Conservation (phyloP, 2,888 invertebrate genomes). For the Latrodectus hesperus region DNA sequence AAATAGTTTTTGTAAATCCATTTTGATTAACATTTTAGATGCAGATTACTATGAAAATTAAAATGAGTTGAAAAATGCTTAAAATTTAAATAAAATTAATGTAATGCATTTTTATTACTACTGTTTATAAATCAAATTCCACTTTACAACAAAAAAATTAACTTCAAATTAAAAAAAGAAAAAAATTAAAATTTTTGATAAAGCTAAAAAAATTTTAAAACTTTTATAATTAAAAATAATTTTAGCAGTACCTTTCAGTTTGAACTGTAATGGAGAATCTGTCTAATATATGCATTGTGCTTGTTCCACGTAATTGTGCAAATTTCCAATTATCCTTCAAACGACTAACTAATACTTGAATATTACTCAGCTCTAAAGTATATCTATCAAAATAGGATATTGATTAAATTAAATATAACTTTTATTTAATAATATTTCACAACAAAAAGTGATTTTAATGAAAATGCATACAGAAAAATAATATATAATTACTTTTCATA, state of each 20-base stretch:
- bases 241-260: constrained; percentile 69
- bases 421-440: background rate
- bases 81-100: too few relatives aligned
- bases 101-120: too few relatives aligned
- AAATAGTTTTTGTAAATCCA: background rate
- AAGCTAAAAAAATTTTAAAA: too few relatives aligned
- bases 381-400: constrained; percentile 74
- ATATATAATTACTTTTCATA: constrained; percentile 83
- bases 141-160: too few relatives aligned
- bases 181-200: too few relatives aligned
- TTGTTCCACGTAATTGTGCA: constrained; percentile 88
- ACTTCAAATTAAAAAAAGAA: too few relatives aligned
- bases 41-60: too few relatives aligned
- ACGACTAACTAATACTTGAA: constrained; percentile 90
- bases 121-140: too few relatives aligned
- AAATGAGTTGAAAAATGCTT: too few relatives aligned
- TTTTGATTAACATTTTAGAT: background rate
- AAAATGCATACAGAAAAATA: background rate
- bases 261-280: constrained; percentile 79
- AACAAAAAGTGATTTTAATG: background rate
- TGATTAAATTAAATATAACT: background rate
- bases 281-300: constrained; percentile 89
- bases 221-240: too few relatives aligned
- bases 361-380: constrained; percentile 84
- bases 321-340: constrained; percentile 92